A percentile compares a stretch with the other conserved stretches of the same genome.
Conservation (phyloP, 92 coral and sea anemone species). For the Phenganax marumi region DNA sequence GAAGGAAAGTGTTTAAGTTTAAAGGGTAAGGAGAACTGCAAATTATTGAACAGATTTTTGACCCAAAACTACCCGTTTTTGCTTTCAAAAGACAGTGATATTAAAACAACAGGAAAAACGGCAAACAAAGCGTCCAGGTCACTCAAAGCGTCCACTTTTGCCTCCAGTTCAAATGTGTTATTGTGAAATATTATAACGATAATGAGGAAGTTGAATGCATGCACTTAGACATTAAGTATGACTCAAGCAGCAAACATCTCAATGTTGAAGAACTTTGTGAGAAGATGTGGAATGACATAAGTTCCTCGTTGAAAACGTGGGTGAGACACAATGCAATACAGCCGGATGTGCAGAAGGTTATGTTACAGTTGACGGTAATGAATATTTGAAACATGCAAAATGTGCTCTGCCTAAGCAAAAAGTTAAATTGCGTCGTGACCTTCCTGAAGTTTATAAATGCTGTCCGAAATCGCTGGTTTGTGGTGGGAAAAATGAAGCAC, state of each 20-base stretch:
- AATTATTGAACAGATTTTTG: slow-evolving; percentile 21
- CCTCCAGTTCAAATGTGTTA: slow-evolving; percentile 39
- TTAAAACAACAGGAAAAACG: neutral
- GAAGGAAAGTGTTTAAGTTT: slow-evolving; percentile 39
- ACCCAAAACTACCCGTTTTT: neutral
- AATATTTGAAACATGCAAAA: slow-evolving; percentile 62
- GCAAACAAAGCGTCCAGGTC: neutral
- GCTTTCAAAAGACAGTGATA: neutral
- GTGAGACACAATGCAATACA: slow-evolving; percentile 28
- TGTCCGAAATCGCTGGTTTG: slow-evolving; percentile 59
- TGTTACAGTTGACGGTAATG: slow-evolving; percentile 70
- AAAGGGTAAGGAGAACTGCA: slow-evolving; percentile 51
- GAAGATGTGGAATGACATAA: slow-evolving; percentile 31
- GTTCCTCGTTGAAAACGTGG: slow-evolving; percentile 11
- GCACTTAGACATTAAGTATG: slow-evolving; percentile 4
- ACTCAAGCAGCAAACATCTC: slow-evolving; percentile 18
- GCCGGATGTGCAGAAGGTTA: slow-evolving; percentile 64
- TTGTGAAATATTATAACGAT: slow-evolving; percentile 34
- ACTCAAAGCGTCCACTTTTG: neutral
- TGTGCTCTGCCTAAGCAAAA: slow-evolving; percentile 66
- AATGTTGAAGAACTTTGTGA: slow-evolving; percentile 42
- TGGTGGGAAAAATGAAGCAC: slow-evolving; percentile 60
- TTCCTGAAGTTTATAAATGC: slow-evolving; percentile 59
- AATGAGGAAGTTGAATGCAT: neutral
- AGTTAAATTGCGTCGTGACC: slow-evolving; percentile 56